A percentile compares a stretch with the other conserved stretches of the same genome.
Conservation (phyloP, 37 sponge, comb jelly and placozoan species). For the Cliona cf. orientalis region DNA sequence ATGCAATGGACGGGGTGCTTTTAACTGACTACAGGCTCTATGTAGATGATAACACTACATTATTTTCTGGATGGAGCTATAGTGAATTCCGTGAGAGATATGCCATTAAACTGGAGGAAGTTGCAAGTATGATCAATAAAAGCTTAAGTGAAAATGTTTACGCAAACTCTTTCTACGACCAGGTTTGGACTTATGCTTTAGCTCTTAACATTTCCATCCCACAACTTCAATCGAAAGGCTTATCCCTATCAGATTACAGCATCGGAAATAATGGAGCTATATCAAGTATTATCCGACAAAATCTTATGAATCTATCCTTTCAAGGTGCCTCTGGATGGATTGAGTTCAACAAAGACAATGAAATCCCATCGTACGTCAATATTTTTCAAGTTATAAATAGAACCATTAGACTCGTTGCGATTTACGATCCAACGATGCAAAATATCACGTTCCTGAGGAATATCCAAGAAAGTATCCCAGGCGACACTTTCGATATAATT, state of each 20-base stretch:
- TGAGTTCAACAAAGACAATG: not conserved
- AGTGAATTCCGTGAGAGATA: constrained; percentile 37
- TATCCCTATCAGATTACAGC: too few species aligned
- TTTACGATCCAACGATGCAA: not conserved
- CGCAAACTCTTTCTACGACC: constrained; percentile 38
- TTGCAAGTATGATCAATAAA: not conserved
- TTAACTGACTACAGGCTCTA: not conserved
- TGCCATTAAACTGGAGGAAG: not conserved
- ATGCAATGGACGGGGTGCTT: constrained; percentile 26
- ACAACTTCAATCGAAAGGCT: too few species aligned
- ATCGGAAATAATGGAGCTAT: too few species aligned
- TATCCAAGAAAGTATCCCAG: constrained; percentile 2
- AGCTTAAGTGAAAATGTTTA: constrained; percentile 5
- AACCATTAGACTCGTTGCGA: not conserved
- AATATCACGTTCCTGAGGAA: not conserved
- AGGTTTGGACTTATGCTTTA: constrained; percentile 49
- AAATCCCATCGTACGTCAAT: not conserved
- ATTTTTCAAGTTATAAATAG: constrained; percentile 31
- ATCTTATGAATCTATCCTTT: constrained; percentile 15
- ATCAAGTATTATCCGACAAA: too few species aligned
- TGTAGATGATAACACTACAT: not conserved
- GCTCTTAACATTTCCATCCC: too few species aligned
- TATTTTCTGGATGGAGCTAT: constrained; percentile 21
- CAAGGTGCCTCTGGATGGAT: constrained; percentile 25
- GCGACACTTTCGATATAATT: constrained; percentile 16